These are phyloP conservation scores for Octopus sinensis DNA, from an alignment of 1,140 invertebrate species.

Conservation along the genomic window DNA sequence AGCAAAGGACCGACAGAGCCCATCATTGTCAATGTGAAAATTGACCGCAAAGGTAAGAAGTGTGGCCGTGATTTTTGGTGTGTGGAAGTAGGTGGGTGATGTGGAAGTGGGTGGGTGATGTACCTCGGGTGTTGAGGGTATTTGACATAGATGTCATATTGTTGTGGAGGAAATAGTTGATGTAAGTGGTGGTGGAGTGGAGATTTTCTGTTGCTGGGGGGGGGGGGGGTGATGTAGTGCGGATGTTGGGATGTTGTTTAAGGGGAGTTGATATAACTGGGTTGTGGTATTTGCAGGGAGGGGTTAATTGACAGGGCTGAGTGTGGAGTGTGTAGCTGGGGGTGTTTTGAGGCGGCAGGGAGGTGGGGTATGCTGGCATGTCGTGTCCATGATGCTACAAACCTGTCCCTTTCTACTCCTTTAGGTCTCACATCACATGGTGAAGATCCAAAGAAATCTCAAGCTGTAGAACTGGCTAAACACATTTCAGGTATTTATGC, in stretches of 20 bases:
- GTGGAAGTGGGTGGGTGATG: too few species aligned
- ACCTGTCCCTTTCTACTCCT: not conserved
- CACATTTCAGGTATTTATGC: conserved; percentile 36
- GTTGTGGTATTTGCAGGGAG: too few species aligned
- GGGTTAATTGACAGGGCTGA: too few species aligned
- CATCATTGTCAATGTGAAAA: conserved; percentile 84
- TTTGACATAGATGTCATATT: not conserved
- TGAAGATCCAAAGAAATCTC: conserved; percentile 29
- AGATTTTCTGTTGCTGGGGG: too few species aligned
- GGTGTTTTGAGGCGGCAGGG: too few species aligned
- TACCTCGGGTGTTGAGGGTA: not conserved
- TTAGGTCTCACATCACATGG: conserved; percentile 34
- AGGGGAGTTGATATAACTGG: too few species aligned
- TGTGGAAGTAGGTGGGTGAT: not conserved
- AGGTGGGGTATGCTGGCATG: too few species aligned
- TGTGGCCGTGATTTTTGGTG: not conserved
- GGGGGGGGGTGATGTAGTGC: too few species aligned
- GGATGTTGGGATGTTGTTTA: too few species aligned
- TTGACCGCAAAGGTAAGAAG: conserved; percentile 78
- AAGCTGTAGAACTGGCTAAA: conserved; percentile 28
- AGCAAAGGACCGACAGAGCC: conserved; percentile 87
- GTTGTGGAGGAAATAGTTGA: too few species aligned
- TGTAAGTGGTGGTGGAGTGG: too few species aligned
- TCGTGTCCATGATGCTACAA: not conserved
- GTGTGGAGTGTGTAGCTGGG: too few species aligned